Conservation (phyloP, 2,888 invertebrate genomes). For the Diogma glabrata region DNA sequence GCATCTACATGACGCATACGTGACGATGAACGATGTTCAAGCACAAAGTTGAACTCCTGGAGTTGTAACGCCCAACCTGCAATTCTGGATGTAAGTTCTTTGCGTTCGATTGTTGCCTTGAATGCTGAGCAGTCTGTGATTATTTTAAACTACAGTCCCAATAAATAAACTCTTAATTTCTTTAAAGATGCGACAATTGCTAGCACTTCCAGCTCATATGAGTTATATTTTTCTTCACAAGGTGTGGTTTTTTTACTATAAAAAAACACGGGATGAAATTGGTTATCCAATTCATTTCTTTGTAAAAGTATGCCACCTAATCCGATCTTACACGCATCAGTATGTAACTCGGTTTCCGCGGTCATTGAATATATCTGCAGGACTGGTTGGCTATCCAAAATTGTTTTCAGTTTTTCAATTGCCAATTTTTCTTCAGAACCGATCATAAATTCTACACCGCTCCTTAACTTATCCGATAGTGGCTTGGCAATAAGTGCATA, state of each 20-base stretch:
- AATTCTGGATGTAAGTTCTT: no score
- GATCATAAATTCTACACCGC: no score
- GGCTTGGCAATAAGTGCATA: no score
- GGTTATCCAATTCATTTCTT: not conserved
- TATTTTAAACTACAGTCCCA: not conserved
- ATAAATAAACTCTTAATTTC: not conserved
- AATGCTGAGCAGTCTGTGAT: not conserved
- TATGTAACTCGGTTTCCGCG: not conserved
- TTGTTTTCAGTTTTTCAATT: no score
- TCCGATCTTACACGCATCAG: not conserved
- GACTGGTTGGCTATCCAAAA: no score
- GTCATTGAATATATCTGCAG: not conserved
- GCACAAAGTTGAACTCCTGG: no score
- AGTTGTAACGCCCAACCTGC: no score
- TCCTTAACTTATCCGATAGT: no score
- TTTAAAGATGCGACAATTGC: not conserved
- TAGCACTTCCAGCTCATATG: not conserved
- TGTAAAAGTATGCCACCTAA: not conserved
- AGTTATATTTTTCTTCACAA: not conserved
- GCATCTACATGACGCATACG: no score
- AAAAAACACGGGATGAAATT: not conserved
- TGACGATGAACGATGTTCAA: no score
- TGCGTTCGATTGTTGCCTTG: not conserved
- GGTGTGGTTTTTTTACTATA: not conserved
- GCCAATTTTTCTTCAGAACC: no score